A percentile compares a stretch with the other conserved stretches of the same genome.
Conservation (phyloP, 2,113 vertebrate genomes). For the Takifugu flavidus region DNA sequence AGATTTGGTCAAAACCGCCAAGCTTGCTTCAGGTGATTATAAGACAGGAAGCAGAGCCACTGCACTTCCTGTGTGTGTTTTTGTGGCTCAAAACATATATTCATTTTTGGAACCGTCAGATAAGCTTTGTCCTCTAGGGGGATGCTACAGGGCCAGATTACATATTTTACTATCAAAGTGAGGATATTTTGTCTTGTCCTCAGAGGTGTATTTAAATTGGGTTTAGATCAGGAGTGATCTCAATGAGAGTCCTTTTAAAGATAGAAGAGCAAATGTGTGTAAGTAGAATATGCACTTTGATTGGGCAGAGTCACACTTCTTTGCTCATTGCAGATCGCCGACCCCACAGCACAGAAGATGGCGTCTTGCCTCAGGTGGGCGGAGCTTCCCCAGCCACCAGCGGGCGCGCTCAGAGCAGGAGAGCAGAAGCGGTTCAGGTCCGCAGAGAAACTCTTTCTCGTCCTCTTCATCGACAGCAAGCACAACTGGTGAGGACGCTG, state of each 20-base stretch:
- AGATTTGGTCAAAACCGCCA: conserved; percentile 51
- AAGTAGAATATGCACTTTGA: too few species aligned
- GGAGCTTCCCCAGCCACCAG: conserved; percentile 85
- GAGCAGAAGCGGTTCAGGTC: conserved; percentile 97
- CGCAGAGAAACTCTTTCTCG: conserved; percentile 92
- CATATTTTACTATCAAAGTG: too few species aligned
- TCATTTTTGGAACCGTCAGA: too few species aligned
- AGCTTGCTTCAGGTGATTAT: conserved; percentile 84
- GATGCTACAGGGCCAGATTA: background rate
- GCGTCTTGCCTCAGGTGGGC: conserved; percentile 82
- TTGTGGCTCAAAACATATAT: too few species aligned
- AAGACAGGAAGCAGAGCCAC: too few species aligned
- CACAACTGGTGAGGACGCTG: conserved; percentile 86
- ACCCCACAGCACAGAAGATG: conserved; percentile 83
- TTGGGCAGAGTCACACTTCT: background rate
- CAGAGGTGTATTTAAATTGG: too few species aligned
- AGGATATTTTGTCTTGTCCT: too few species aligned
- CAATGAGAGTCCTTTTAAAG: too few species aligned
- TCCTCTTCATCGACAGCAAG: conserved; percentile 94
- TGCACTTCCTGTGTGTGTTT: too few species aligned
- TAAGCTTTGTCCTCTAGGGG: background rate
- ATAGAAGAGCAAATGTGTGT: too few species aligned
- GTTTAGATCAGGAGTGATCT: too few species aligned
- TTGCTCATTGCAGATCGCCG: conserved; percentile 83
- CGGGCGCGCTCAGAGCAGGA: conserved; percentile 87